phyloP scores from a whole-genome alignment of 2,888 invertebrate genomes.

The Podabrus alpinus region DNA sequence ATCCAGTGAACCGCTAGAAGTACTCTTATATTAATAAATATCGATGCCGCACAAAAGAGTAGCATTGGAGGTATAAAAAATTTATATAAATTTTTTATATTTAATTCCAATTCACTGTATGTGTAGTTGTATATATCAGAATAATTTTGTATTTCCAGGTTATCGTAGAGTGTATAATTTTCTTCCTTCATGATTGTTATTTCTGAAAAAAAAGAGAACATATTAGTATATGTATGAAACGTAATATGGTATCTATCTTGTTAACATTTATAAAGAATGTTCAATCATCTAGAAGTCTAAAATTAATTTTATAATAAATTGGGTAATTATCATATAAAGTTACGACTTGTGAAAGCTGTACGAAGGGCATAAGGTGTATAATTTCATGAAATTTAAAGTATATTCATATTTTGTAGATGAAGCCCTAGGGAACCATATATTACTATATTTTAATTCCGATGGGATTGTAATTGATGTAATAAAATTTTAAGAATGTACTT shows the following conservation, averaged over 20 bases:
- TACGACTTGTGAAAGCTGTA: neutral
- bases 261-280: too few relatives aligned
- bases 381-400: neutral
- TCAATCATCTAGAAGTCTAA: neutral
- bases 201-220: slow-evolving; percentile 6
- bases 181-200: neutral
- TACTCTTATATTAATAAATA: slow-evolving; percentile 60
- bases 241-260: too few relatives aligned
- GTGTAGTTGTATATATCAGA: slow-evolving; percentile 5
- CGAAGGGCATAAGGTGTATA: neutral
- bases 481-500: neutral
- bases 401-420: neutral
- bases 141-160: slow-evolving; percentile 2
- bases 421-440: neutral
- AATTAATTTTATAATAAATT: neutral
- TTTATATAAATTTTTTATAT: slow-evolving; percentile 30
- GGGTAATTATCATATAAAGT: neutral
- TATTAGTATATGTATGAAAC: neutral
- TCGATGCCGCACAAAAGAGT: slow-evolving; percentile 59
- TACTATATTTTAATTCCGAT: neutral
- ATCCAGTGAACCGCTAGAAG: slow-evolving; percentile 62
- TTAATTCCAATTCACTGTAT: slow-evolving; percentile 1
- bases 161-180: slow-evolving; percentile 7
- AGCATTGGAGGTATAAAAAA: slow-evolving; percentile 51
- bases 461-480: neutral